Percentiles rank a stretch among this genome's conserved stretches.
These are phyloP conservation scores for Merluccius polli DNA, from an alignment of 2,797 vertebrate genomes.

Conservation along the genomic window DNA sequence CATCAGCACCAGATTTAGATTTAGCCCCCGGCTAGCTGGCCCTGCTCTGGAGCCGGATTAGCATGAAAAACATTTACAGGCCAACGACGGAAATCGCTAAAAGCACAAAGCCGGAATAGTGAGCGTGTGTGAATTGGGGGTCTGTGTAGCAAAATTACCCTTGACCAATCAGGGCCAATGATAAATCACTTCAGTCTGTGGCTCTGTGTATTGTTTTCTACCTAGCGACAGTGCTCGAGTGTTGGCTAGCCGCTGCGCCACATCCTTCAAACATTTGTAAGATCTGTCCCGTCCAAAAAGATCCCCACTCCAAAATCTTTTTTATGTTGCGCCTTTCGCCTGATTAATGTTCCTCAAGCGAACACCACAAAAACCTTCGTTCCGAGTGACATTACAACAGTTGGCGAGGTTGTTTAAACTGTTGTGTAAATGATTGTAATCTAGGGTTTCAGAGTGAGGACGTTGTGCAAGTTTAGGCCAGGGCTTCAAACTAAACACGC, in stretches of 20 bases:
- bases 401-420: not conserved
- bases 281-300: not conserved
- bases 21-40: not conserved
- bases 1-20: not conserved
- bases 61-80: not conserved
- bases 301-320: not conserved
- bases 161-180: not conserved
- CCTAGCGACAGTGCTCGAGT: not conserved
- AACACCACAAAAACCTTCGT: not conserved
- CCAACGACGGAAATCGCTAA: not conserved
- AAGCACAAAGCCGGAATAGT: not conserved
- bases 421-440: not conserved
- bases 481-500: not conserved
- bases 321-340: not conserved
- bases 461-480: not conserved
- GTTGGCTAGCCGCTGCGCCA: not conserved
- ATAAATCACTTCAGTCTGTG: not conserved
- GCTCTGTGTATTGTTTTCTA: not conserved
- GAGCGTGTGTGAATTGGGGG: not conserved
- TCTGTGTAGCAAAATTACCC: not conserved
- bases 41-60: constrained; percentile 1
- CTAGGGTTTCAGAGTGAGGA: not conserved
- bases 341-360: not conserved
- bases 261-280: not conserved
- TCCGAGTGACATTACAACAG: not conserved